Percentiles rank a stretch among this genome's conserved stretches.
Conservation (phyloP, 2,888 invertebrate species). For the Apodemia hepburni region DNA sequence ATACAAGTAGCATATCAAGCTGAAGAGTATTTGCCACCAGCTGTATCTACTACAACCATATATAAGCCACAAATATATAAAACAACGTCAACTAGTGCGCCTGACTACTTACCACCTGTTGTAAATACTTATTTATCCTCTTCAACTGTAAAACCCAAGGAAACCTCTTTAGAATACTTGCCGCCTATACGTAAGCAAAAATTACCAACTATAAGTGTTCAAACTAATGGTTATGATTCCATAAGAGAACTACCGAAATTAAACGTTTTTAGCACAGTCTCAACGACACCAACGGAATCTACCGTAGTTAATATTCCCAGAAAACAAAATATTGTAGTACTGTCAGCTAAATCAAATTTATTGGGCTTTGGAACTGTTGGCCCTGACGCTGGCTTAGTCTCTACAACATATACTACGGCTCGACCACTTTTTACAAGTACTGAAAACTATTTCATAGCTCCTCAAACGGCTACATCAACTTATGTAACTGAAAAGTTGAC, state of each 20-base stretch:
- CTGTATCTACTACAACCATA: slow-evolving; percentile 39
- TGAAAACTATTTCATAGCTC: slow-evolving; percentile 35
- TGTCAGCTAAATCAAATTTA: slow-evolving; percentile 59
- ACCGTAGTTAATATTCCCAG: slow-evolving; percentile 32
- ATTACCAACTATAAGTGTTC: slow-evolving; percentile 40
- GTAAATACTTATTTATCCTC: slow-evolving; percentile 37
- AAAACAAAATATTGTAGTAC: slow-evolving; percentile 57
- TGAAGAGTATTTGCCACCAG: slow-evolving; percentile 58
- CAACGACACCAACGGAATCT: slow-evolving; percentile 30
- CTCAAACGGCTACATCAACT: slow-evolving; percentile 38
- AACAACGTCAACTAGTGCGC: slow-evolving; percentile 42
- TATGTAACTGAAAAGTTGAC: slow-evolving; percentile 40
- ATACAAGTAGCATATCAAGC: slow-evolving; percentile 61
- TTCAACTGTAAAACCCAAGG: slow-evolving; percentile 27
- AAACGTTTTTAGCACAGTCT: slow-evolving; percentile 29
- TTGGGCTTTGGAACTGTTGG: slow-evolving; percentile 58
- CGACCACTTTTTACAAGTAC: slow-evolving; percentile 48
- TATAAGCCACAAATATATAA: slow-evolving; percentile 7
- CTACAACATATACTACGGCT: slow-evolving; percentile 38
- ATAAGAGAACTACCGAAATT: slow-evolving; percentile 32
- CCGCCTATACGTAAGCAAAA: slow-evolving; percentile 28
- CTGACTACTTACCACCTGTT: slow-evolving; percentile 61
- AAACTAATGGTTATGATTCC: slow-evolving; percentile 46
- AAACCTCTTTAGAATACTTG: slow-evolving; percentile 29
- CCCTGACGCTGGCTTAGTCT: slow-evolving; percentile 55